Evolutionary conservation across 2,888 invertebrate genomes (phyloP).

Genomic region (Chloroclystis v-ata): DNA sequence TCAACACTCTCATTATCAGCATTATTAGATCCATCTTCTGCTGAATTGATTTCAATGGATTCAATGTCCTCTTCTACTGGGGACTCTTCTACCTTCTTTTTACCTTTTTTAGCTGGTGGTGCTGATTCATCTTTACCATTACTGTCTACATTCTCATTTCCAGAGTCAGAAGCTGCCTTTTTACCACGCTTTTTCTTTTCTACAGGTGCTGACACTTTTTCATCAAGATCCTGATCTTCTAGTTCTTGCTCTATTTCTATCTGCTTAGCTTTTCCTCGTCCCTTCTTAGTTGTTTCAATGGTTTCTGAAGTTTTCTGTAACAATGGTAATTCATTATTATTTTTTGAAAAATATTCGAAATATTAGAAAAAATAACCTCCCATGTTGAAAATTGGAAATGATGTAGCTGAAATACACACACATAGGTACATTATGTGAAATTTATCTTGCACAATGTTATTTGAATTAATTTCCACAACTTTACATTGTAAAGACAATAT

Average conservation of each 20-base stretch:
- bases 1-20: slow-evolving; percentile 44
- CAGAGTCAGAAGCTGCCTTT: slow-evolving; percentile 42
- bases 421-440: no score
- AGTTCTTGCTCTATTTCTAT: slow-evolving; percentile 37
- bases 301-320: slow-evolving; percentile 64
- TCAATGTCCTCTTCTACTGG: slow-evolving; percentile 38
- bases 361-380: background rate
- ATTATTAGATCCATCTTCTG: slow-evolving; percentile 43
- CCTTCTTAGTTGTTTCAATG: slow-evolving; percentile 59
- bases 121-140: slow-evolving; percentile 48
- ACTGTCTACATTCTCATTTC: slow-evolving; percentile 36
- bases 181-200: slow-evolving; percentile 57
- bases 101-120: slow-evolving; percentile 55
- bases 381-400: no score
- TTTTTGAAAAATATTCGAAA: background rate
- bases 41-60: slow-evolving; percentile 46
- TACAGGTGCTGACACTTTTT: slow-evolving; percentile 29
- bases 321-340: background rate
- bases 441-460: no score
- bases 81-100: slow-evolving; percentile 51
- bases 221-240: slow-evolving; percentile 29
- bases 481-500: no score
- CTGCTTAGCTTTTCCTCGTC: slow-evolving; percentile 58
- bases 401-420: no score
- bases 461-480: no score